These are phyloP conservation scores for Eutolmus rufibarbis DNA, from an alignment of 2,888 invertebrate species.

Conservation along the genomic window DNA sequence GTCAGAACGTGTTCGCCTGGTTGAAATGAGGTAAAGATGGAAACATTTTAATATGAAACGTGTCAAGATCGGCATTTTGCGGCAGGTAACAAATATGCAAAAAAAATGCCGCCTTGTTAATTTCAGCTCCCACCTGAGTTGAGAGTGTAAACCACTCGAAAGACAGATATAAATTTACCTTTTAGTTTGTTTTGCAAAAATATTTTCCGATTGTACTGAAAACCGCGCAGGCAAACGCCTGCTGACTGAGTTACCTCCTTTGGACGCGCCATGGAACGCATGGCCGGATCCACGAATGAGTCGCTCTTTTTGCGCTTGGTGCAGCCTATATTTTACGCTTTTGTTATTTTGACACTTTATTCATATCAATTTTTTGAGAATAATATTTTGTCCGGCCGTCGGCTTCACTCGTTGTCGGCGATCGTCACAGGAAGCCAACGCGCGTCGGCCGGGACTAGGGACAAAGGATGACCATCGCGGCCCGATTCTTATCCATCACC, in stretches of 20 bases:
- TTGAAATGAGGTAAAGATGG: not conserved
- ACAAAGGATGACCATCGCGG: not conserved
- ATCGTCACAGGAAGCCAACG: slow-evolving; percentile 37
- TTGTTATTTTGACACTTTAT: slow-evolving; percentile 37
- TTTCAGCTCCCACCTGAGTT: not conserved
- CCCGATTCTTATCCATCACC: slow-evolving; percentile 11
- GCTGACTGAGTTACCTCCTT: slow-evolving; percentile 8
- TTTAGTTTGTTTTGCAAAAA: not conserved
- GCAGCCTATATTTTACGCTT: slow-evolving; percentile 29
- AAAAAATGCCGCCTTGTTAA: not conserved
- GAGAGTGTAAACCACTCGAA: not conserved
- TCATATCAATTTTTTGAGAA: slow-evolving; percentile 36
- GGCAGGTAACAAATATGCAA: not conserved
- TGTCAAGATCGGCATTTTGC: not conserved
- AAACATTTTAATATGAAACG: not conserved
- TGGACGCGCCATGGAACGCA: not conserved
- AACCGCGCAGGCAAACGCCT: not conserved
- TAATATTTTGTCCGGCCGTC: not conserved
- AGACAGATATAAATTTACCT: slow-evolving; percentile 16
- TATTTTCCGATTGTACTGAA: not conserved
- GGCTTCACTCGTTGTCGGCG: slow-evolving; percentile 14
- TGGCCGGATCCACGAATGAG: not conserved
- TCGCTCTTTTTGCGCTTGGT: not conserved
- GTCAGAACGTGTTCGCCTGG: not conserved
- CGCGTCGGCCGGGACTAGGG: not conserved